Percentiles rank a stretch among this genome's conserved stretches.
phyloP scores from a whole-genome alignment of 2,888 invertebrate genomes.

The Ischnura elegans region DNA sequence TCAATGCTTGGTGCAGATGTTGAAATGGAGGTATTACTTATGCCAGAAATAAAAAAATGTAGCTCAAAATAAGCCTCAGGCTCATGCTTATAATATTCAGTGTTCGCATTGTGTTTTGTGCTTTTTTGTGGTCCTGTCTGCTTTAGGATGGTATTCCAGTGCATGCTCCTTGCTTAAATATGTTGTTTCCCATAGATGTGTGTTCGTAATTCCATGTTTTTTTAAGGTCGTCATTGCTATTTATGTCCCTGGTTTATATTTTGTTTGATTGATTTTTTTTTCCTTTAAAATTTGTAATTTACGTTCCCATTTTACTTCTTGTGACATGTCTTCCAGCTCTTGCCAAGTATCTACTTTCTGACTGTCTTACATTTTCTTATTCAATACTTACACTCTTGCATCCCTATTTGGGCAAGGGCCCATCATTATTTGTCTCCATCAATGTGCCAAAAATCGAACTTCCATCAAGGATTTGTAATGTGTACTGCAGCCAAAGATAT shows the following conservation, averaged over 20 bases:
- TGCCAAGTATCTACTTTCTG: background rate
- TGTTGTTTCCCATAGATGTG: background rate
- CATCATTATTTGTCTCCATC: too few species aligned
- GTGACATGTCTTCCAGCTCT: background rate
- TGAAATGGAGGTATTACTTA: slow-evolving; percentile 76
- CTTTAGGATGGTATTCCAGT: background rate
- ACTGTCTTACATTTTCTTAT: background rate
- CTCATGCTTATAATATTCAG: slow-evolving; percentile 23
- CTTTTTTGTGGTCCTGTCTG: background rate
- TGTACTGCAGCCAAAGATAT: too few species aligned
- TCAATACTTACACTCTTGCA: background rate
- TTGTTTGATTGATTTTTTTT: background rate
- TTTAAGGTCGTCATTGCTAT: background rate
- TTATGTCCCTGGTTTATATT: background rate
- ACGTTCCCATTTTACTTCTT: background rate
- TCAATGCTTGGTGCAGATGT: slow-evolving; percentile 85
- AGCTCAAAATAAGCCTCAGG: background rate
- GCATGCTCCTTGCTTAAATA: slow-evolving; percentile 37
- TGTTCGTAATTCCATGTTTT: too few species aligned
- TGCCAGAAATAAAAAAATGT: slow-evolving; percentile 13
- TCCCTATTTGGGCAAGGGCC: background rate
- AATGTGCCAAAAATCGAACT: too few species aligned
- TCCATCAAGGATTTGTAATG: too few species aligned
- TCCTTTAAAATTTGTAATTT: background rate
- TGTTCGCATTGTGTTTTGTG: slow-evolving; percentile 27